Evolutionary conservation across 2,113 vertebrate genomes (phyloP).

Genomic region (Larimichthys polyactis): DNA sequence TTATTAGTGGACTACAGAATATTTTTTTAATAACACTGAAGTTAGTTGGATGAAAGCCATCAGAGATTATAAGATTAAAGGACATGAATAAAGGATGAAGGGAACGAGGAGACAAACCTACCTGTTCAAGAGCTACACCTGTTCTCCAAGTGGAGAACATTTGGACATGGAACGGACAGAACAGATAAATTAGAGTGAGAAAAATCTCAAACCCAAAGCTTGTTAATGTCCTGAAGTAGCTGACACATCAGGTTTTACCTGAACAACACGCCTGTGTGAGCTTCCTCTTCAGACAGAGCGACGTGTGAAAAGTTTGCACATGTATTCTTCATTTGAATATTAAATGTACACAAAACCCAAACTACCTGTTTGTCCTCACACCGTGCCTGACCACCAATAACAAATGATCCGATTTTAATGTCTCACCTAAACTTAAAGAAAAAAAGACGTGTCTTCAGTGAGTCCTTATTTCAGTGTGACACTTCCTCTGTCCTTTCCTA

Average conservation of each 20-base stretch:
- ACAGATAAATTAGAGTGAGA: not conserved
- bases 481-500: not conserved
- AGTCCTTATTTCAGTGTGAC: not conserved
- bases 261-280: conserved; percentile 26
- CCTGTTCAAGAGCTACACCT: not conserved
- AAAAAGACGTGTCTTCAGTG: not conserved
- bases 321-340: not conserved
- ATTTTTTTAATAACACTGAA: not conserved
- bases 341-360: not conserved
- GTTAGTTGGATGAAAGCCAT: not conserved
- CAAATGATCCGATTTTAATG: not conserved
- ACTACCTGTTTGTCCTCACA: not conserved
- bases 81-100: not conserved
- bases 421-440: conserved; percentile 30
- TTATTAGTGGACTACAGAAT: not conserved
- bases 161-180: no score
- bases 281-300: not conserved
- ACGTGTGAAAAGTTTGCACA: not conserved
- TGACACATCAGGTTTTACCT: conserved; percentile 63
- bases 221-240: not conserved
- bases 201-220: not conserved
- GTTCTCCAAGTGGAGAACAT: no score
- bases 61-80: not conserved
- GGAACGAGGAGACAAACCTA: not conserved
- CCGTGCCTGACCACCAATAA: no score